Conservation (phyloP, 64 coral and sea anemone species). For the Montipora capricornis region DNA sequence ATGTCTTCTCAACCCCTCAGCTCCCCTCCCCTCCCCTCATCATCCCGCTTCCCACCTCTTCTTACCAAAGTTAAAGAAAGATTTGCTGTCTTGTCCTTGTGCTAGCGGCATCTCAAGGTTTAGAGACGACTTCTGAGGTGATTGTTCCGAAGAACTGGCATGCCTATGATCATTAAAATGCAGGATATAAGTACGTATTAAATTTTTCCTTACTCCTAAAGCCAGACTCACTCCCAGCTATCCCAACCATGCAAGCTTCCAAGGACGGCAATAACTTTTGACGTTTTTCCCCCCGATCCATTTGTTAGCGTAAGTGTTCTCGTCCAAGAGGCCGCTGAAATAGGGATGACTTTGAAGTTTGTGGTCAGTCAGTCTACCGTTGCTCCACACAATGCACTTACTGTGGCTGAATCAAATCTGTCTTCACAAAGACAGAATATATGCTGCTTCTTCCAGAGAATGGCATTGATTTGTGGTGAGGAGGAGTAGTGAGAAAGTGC, state of each 20-base stretch:
- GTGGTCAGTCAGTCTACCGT: no score
- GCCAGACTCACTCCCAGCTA: background rate
- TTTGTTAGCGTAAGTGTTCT: no score
- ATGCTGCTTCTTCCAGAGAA: background rate
- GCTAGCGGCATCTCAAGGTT: conserved; percentile 9
- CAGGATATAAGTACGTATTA: background rate
- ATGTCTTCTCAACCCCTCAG: no score
- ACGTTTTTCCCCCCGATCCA: background rate
- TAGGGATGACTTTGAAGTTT: no score
- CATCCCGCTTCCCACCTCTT: background rate
- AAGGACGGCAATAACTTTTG: background rate
- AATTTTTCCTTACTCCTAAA: background rate
- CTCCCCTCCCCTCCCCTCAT: background rate
- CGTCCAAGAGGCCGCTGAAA: no score
- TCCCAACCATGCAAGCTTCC: background rate
- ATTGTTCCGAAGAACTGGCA: background rate
- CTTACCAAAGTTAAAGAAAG: conserved; percentile 40
- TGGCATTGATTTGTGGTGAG: background rate
- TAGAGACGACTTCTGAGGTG: background rate
- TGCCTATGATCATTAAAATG: background rate
- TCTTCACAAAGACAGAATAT: background rate
- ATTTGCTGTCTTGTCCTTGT: conserved; percentile 19
- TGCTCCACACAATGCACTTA: background rate
- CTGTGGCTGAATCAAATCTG: background rate
- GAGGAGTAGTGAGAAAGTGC: background rate